phyloP scores from a whole-genome alignment of 2,797 vertebrate species.

The Hipposideros larvatus region DNA sequence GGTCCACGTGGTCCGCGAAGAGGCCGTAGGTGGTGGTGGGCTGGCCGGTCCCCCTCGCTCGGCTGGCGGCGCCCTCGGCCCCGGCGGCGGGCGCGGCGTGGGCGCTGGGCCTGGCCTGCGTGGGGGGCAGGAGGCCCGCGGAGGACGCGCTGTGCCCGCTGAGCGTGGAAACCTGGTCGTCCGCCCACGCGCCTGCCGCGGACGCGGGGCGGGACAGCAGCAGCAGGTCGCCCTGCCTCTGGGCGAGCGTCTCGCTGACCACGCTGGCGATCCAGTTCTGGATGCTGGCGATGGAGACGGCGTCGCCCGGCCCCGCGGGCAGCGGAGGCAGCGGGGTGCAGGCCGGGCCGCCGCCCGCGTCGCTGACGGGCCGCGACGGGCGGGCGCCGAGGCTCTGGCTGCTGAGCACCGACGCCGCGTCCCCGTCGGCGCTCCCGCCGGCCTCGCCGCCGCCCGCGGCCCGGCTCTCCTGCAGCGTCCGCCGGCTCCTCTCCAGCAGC shows the following conservation, averaged over 20 bases:
- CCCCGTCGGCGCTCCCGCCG: conserved; percentile 87
- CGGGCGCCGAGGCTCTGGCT: conserved; percentile 90
- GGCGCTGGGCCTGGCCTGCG: conserved; percentile 55
- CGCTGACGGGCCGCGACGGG: conserved; percentile 88
- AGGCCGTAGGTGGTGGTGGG: conserved; percentile 95
- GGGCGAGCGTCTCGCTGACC: conserved; percentile 95
- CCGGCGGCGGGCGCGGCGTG: no score
- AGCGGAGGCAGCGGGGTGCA: conserved; percentile 87
- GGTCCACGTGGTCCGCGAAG: conserved; percentile 95
- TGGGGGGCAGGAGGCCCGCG: conserved; percentile 77
- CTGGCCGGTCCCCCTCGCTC: conserved; percentile 92
- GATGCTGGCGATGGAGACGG: conserved; percentile 94
- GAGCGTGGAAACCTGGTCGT: conserved; percentile 91
- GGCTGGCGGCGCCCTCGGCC: conserved; percentile 61
- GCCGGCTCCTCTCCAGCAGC: conserved; percentile 94
- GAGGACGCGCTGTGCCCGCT: conserved; percentile 89
- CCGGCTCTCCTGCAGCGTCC: conserved; percentile 95
- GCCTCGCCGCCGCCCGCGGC: conserved; percentile 94
- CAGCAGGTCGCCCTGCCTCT: conserved; percentile 95
- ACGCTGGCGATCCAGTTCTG: conserved; percentile 98
- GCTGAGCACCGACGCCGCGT: conserved; percentile 89
- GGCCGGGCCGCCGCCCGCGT: background rate
- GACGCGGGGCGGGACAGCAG: conserved; percentile 90
- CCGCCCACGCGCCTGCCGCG: background rate
- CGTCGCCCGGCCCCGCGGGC: conserved; percentile 91